Percentiles rank a stretch among this genome's conserved stretches.
Conservation (phyloP, 2,113 vertebrate genomes). For the Tupaia tana region DNA sequence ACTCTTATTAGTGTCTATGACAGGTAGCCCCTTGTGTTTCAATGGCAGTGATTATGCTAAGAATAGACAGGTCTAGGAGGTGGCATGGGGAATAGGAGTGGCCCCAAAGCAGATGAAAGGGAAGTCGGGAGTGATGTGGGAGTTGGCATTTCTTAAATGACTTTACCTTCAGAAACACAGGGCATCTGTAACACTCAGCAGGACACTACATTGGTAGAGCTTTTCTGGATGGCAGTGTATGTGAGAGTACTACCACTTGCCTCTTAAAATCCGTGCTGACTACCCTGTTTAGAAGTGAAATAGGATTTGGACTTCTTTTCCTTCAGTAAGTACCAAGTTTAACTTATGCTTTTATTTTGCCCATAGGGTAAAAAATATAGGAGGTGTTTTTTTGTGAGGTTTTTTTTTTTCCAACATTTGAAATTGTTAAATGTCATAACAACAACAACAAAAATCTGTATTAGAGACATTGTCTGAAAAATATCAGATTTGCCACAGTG, state of each 20-base stretch:
- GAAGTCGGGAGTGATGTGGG: background rate
- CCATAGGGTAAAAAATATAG: background rate
- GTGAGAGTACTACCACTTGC: background rate
- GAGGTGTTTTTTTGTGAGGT: background rate
- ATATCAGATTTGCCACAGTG: background rate
- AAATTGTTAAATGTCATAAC: conserved; percentile 27
- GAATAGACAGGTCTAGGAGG: conserved; percentile 68
- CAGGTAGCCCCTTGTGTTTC: conserved; percentile 52
- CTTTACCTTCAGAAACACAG: conserved; percentile 33
- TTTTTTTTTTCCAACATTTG: conserved; percentile 33
- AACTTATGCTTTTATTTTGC: conserved; percentile 19
- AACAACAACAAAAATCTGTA: background rate
- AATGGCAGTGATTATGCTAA: conserved; percentile 46
- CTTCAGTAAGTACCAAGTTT: background rate
- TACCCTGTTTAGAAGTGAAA: background rate
- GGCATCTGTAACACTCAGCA: background rate
- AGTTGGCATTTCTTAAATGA: conserved; percentile 40
- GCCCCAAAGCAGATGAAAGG: conserved; percentile 34
- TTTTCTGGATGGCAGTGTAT: background rate
- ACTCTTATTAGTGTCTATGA: background rate
- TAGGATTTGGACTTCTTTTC: background rate
- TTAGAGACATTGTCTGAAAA: conserved; percentile 38
- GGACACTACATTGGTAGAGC: background rate
- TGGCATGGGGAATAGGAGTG: conserved; percentile 10
- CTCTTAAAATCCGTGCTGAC: background rate